These are phyloP conservation scores for Sardina pilchardus DNA, from an alignment of 2,113 vertebrate genomes.

Conservation along the genomic window DNA sequence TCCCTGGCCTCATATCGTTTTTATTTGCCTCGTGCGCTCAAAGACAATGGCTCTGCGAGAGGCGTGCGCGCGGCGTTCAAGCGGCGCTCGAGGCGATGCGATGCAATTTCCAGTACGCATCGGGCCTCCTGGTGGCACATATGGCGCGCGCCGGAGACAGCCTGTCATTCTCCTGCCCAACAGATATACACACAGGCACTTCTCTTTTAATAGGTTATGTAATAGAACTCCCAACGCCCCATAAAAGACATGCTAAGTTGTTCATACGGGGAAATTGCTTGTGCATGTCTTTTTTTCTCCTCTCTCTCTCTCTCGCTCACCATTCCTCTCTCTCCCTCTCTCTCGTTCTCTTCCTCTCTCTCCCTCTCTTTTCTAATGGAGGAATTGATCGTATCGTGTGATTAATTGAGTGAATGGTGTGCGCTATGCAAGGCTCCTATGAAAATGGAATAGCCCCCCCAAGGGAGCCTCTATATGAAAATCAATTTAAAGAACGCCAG, in stretches of 20 bases:
- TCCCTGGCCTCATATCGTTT: not conserved
- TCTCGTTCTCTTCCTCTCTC: not conserved
- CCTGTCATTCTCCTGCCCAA: not conserved
- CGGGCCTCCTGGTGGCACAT: not conserved
- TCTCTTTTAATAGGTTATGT: conserved; percentile 23
- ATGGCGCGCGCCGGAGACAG: not conserved
- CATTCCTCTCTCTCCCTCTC: not conserved
- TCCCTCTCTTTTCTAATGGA: conserved; percentile 1
- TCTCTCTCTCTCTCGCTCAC: not conserved
- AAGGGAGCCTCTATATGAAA: conserved; percentile 50
- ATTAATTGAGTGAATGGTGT: conserved; percentile 59
- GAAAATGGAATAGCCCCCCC: conserved; percentile 47
- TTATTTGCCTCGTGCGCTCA: not conserved
- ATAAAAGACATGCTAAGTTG: conserved; percentile 45
- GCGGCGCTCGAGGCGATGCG: not conserved
- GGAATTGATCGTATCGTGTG: conserved; percentile 56
- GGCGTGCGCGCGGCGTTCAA: not conserved
- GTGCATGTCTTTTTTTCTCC: conserved; percentile 41
- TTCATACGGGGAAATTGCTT: conserved; percentile 50
- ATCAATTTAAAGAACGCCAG: conserved; percentile 54
- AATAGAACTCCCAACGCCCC: conserved; percentile 38
- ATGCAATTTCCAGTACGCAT: not conserved
- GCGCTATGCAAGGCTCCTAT: conserved; percentile 39
- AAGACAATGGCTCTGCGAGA: not conserved
- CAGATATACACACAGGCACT: conserved; percentile 3